Base-by-base conservation (phyloP, 2,888 invertebrate genomes). In the Fabriciana adippe region DNA sequence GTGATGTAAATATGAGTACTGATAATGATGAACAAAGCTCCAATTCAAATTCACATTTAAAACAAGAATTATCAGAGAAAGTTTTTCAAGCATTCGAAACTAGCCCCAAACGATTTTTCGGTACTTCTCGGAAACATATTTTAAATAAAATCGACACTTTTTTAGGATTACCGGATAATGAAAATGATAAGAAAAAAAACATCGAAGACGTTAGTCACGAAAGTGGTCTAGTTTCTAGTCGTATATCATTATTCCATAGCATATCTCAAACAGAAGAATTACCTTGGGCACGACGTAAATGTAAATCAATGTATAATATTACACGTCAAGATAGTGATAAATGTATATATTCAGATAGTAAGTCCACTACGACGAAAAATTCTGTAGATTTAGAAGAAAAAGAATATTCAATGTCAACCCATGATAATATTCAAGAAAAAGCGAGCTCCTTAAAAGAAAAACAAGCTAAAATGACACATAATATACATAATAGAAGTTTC, bases 71-170 rank as follows among this genome's bases (percentile, higher is more conserved):
- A 56, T 87, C 92, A 3, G 92, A 92, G 80, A 92, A 92, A 81
- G 85, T 92, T 11, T 92, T 89, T 62, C 90, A 88, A 81, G 92
- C 92, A 16, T 92, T 92, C 75, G 92, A 92, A 83, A 92, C 91
- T 16, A 92, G 92, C 73, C 92, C 92, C 11, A 93, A 91, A 73
- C 81, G 92, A 76, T 92, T 92, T 76, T 92, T 93, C 67, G 92
- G 92, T 1, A 92, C 92, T 45, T 92, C 92, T 56, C 83, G 92
- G 74, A 88, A 88, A 73, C 91, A 89, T 69, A 92, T 92, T 75
- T 77, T 92, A 70, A 90, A 84, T 75, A 92, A 92, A 82, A 87
- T 92, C 64, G 92, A 92, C 72, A 87, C 85, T 72, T 92, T 89
- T 79, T 83, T 86, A 77, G 88, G 85, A 67, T 89, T 87, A 75